A percentile compares a stretch with the other conserved stretches of the same genome.
These are phyloP conservation scores for Aphelenchoides avenae DNA, from an alignment of 1,140 invertebrate species.

Conservation along the genomic window DNA sequence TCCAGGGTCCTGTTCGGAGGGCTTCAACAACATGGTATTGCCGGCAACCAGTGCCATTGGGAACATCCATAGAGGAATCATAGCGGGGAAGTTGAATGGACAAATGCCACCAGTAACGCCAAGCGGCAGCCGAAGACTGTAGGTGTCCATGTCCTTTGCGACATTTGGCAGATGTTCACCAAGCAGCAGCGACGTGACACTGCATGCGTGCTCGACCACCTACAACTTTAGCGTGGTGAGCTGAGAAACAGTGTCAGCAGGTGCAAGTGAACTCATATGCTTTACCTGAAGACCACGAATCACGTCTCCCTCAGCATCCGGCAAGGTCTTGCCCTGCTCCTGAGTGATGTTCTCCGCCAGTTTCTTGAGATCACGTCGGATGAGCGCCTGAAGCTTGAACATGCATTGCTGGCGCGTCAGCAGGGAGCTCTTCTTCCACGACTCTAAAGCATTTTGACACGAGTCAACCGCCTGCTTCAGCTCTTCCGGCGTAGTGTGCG, in stretches of 20 bases:
- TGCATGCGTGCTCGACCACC: constrained; percentile 92
- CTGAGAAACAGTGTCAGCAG: background rate
- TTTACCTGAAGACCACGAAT: constrained; percentile 85
- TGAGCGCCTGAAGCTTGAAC: constrained; percentile 80
- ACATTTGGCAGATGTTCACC: constrained; percentile 83
- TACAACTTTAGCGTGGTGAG: constrained; percentile 66
- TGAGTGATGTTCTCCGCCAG: constrained; percentile 84
- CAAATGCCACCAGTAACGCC: constrained; percentile 73
- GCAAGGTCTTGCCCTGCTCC: constrained; percentile 95
- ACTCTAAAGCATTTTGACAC: constrained; percentile 73
- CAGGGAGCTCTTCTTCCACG: constrained; percentile 87
- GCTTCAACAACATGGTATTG: constrained; percentile 72
- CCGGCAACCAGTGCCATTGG: constrained; percentile 86
- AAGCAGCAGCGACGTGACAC: constrained; percentile 80
- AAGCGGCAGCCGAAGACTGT: constrained; percentile 79
- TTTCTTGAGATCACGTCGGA: constrained; percentile 75
- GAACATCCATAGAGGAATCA: constrained; percentile 99
- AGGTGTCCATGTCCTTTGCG: constrained; percentile 63
- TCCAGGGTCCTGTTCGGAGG: constrained; percentile 94
- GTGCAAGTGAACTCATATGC: constrained; percentile 4
- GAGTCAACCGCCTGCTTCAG: constrained; percentile 84
- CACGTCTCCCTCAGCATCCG: constrained; percentile 96
- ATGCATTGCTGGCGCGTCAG: constrained; percentile 89
- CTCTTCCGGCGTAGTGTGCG: constrained; percentile 81
- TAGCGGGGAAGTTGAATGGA: constrained; percentile 76